Percentiles rank a stretch among this genome's conserved stretches.
phyloP scores from a whole-genome alignment of 1,140 invertebrate genomes.

The Ptiloglossa arizonensis region DNA sequence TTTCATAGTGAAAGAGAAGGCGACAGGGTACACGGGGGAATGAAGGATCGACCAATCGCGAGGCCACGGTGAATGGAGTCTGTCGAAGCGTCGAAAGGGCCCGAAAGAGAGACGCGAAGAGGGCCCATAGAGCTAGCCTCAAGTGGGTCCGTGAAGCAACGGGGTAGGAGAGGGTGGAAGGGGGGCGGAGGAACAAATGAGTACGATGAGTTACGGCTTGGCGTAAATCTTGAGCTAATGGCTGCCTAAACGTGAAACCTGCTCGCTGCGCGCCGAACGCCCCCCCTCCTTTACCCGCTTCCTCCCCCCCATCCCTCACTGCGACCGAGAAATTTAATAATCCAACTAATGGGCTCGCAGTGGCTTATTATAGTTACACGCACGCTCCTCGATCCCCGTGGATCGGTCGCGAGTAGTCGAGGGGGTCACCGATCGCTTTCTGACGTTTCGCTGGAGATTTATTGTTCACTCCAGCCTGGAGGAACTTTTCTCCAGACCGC shows the following conservation, averaged over 20 bases:
- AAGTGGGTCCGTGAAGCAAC: conserved; percentile 24
- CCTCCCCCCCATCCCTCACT: conserved; percentile 42
- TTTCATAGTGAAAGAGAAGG: conserved; percentile 46
- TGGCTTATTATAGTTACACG: conserved; percentile 73
- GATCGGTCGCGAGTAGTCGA: background rate
- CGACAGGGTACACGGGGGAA: conserved; percentile 51
- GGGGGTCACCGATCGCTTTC: conserved; percentile 17
- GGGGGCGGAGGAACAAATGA: conserved; percentile 78
- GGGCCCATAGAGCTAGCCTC: conserved; percentile 3
- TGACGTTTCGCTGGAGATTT: background rate
- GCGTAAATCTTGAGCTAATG: conserved; percentile 82
- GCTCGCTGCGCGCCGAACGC: conserved; percentile 65
- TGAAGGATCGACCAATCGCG: conserved; percentile 65
- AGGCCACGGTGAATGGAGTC: conserved; percentile 65
- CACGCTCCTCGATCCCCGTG: background rate
- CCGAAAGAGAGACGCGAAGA: conserved; percentile 26
- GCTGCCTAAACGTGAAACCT: conserved; percentile 81
- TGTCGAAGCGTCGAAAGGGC: conserved; percentile 63
- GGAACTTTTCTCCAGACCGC: conserved; percentile 18
- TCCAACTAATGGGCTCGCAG: conserved; percentile 78
- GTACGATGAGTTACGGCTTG: conserved; percentile 82
- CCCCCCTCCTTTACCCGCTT: background rate
- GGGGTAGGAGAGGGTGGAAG: conserved; percentile 48
- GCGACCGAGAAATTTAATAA: conserved; percentile 82
- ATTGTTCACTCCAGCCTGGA: background rate